phyloP scores from a whole-genome alignment of 2,797 vertebrate genomes.

The Oreochromis grahami region DNA sequence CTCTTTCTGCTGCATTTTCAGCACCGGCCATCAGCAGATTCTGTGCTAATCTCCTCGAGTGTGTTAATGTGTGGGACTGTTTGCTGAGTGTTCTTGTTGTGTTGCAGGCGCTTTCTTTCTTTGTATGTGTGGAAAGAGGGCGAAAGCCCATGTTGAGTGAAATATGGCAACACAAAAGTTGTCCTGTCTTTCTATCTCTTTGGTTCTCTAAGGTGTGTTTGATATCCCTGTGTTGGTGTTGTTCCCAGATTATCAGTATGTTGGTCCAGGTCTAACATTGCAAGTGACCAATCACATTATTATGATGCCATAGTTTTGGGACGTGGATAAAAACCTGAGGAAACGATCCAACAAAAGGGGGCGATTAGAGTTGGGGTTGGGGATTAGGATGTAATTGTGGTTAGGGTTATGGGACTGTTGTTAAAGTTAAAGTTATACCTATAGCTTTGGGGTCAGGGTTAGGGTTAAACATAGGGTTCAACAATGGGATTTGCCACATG shows the following conservation, averaged over 20 bases:
- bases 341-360: not conserved
- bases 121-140: not conserved
- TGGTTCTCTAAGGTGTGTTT: not conserved
- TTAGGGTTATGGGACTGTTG: not conserved
- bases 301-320: not conserved
- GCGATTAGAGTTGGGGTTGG: not conserved
- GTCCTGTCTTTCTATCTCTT: not conserved
- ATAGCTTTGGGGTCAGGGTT: not conserved
- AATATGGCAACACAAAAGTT: not conserved
- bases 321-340: not conserved
- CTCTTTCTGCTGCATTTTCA: conserved; percentile 14
- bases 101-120: not conserved
- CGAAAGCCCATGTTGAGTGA: not conserved
- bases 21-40: conserved; percentile 32
- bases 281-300: not conserved
- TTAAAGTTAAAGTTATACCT: not conserved
- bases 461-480: not conserved
- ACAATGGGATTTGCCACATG: not conserved
- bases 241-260: not conserved
- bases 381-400: not conserved
- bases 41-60: conserved; percentile 20
- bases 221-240: not conserved
- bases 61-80: not conserved
- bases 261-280: not conserved
- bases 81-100: not conserved